A percentile compares a stretch with the other conserved stretches of the same genome.
Evolutionary conservation across 2,888 invertebrate species (phyloP).

Genomic region (Spilarctia lutea): DNA sequence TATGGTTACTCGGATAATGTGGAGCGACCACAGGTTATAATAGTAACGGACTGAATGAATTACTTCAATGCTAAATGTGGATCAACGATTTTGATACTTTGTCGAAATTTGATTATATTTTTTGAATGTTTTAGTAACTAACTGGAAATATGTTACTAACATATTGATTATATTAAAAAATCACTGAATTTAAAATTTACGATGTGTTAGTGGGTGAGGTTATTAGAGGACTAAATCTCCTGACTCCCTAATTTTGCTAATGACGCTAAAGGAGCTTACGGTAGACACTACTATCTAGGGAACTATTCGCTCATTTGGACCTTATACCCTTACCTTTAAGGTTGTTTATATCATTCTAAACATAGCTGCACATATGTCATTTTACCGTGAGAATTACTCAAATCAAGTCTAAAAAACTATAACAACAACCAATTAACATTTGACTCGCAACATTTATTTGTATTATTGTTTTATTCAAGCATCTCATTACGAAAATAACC

Average conservation of each 20-base stretch:
- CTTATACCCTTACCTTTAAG: background rate
- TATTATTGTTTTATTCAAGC: conserved; percentile 45
- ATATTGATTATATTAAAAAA: background rate
- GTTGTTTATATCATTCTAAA: background rate
- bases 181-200: background rate
- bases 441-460: conserved; percentile 43
- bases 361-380: no score
- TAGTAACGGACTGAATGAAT: conserved; percentile 54
- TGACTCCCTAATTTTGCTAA: no score
- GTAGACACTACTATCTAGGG: no score
- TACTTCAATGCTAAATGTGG: conserved; percentile 23
- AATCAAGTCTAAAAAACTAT: conserved; percentile 46
- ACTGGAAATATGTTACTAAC: background rate
- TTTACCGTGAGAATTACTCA: conserved; percentile 41
- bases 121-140: background rate
- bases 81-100: conserved; percentile 29
- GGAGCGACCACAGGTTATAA: conserved; percentile 42
- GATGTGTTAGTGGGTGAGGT: no score
- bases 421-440: conserved; percentile 65
- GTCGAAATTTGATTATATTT: background rate
- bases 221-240: no score
- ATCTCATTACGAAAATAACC: conserved; percentile 65
- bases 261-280: no score
- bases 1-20: conserved; percentile 55
- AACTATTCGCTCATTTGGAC: no score